Evolutionary conservation across 2,113 vertebrate species (phyloP).

Genomic region (Mixornis gularis): DNA sequence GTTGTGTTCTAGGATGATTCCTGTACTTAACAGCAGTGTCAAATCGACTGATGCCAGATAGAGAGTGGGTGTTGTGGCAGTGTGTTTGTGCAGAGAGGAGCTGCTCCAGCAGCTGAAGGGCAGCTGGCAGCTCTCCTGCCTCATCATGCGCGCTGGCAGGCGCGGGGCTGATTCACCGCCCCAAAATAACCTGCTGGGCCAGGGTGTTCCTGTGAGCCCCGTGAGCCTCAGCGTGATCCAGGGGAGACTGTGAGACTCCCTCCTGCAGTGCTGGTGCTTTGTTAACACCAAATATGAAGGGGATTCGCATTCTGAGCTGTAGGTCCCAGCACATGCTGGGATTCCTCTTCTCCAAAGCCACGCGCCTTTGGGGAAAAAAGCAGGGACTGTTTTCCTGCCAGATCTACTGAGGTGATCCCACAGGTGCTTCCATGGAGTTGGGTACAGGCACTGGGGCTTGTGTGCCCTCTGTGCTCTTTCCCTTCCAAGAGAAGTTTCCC

Average conservation of each 20-base stretch:
- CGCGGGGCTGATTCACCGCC: not conserved
- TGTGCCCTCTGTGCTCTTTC: rapidly evolving
- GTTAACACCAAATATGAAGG: rapidly evolving
- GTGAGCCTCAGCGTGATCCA: not conserved
- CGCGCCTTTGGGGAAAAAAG: rapidly evolving
- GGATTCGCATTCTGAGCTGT: not conserved
- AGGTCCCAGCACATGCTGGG: rapidly evolving
- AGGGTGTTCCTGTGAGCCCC: not conserved
- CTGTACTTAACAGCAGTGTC: not conserved
- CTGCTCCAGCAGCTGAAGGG: not conserved
- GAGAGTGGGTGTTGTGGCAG: not conserved
- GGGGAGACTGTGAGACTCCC: not conserved
- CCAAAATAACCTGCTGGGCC: not conserved
- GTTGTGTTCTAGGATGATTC: not conserved
- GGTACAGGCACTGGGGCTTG: not conserved
- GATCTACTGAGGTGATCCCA: not conserved
- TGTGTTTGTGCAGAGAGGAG: not conserved
- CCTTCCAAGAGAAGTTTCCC: not conserved
- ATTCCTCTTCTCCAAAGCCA: not conserved
- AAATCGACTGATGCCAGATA: not conserved
- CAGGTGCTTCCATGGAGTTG: not conserved
- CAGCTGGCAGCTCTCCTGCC: conserved; percentile 27
- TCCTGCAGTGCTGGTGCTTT: rapidly evolving
- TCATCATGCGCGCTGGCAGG: not conserved
- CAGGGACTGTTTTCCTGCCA: not conserved